These are phyloP conservation scores for Amphiura filiformis DNA, from an alignment of 35 echinoderm and acorn worm genomes.

Conservation along the genomic window DNA sequence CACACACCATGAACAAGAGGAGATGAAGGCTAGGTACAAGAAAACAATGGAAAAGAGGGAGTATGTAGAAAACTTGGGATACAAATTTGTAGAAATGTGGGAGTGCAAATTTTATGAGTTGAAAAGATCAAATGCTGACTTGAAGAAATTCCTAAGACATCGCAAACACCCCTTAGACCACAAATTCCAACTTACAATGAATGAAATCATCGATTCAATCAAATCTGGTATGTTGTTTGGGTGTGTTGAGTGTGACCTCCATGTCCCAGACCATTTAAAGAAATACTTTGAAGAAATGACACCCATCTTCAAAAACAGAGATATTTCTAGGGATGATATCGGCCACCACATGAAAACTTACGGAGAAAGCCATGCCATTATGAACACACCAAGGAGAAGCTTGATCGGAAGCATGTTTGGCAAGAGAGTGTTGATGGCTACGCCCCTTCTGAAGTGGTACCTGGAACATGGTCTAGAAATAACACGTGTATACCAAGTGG, in stretches of 20 bases:
- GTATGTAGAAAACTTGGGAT: background rate
- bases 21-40: background rate
- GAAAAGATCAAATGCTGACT: background rate
- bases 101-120: background rate
- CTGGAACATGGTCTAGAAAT: slow-evolving; percentile 26
- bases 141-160: background rate
- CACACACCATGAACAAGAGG: background rate
- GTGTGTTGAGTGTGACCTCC: slow-evolving; percentile 38
- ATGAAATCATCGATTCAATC: slow-evolving; percentile 9
- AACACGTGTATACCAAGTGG: slow-evolving; percentile 39
- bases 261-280: slow-evolving; percentile 9
- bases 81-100: slow-evolving; percentile 11
- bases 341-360: slow-evolving; percentile 8
- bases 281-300: slow-evolving; percentile 23
- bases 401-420: slow-evolving; percentile 56
- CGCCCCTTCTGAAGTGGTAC: slow-evolving; percentile 42
- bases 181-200: slow-evolving; percentile 16
- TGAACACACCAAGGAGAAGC: slow-evolving; percentile 18
- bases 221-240: slow-evolving; percentile 28
- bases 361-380: background rate
- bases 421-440: slow-evolving; percentile 31
- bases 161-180: background rate
- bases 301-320: slow-evolving; percentile 29
- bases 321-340: slow-evolving; percentile 32
- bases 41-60: background rate